A percentile compares a stretch with the other conserved stretches of the same genome.
Evolutionary conservation across 1,140 invertebrate species (phyloP).

Genomic region (Pygmarrhopalites habei): DNA sequence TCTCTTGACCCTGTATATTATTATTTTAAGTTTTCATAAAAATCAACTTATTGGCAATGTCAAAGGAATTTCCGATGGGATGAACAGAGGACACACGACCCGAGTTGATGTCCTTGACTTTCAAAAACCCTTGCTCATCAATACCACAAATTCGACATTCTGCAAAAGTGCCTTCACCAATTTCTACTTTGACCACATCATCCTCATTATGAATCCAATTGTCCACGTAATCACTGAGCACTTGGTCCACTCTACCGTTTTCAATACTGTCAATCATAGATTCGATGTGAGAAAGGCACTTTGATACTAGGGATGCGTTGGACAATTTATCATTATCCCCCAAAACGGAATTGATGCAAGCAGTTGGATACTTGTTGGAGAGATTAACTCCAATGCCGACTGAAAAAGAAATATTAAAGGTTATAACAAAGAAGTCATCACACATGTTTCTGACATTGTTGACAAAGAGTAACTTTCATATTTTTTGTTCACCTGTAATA

Average conservation of each 20-base stretch:
- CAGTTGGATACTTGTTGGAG: conserved; percentile 73
- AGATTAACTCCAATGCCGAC: conserved; percentile 86
- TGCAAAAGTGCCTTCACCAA: conserved; percentile 49
- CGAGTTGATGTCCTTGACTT: conserved; percentile 43
- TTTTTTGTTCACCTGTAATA: too few species aligned
- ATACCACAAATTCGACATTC: conserved; percentile 58
- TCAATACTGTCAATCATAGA: conserved; percentile 59
- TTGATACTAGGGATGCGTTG: conserved; percentile 59
- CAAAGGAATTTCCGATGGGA: conserved; percentile 94
- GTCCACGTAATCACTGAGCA: conserved; percentile 72
- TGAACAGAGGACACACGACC: conserved; percentile 64
- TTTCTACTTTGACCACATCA: conserved; percentile 52
- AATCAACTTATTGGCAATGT: conserved; percentile 80
- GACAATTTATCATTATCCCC: background rate
- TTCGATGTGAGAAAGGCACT: conserved; percentile 71
- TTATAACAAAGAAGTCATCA: too few species aligned
- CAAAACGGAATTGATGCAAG: conserved; percentile 61
- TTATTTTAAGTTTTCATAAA: conserved; percentile 53
- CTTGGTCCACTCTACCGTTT: conserved; percentile 54
- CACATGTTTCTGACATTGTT: too few species aligned
- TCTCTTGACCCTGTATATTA: too few species aligned
- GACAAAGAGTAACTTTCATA: too few species aligned
- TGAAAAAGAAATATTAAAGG: too few species aligned
- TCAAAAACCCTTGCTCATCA: conserved; percentile 79
- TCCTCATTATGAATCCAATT: conserved; percentile 77